Evolutionary conservation across 2,113 vertebrate species (phyloP), one percentile per base, ranked within the genome.

Genomic region (Epinephelus moara): DNA sequence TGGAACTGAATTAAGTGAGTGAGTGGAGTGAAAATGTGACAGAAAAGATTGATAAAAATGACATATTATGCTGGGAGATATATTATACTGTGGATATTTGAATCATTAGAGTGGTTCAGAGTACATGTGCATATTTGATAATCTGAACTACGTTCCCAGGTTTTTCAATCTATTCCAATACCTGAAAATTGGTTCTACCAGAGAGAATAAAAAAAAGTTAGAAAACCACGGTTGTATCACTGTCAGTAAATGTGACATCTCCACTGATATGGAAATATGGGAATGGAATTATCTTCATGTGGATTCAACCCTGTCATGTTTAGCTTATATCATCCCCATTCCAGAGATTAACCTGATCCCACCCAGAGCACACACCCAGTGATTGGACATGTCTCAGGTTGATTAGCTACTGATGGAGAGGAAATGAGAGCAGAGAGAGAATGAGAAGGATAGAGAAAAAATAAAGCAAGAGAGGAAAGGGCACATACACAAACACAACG

Each of bases 331-430:
- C 80, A 85, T 78, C 70, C 74, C 68, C 56, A 90, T 90, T 90
- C 64, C 80, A 87, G 84, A 92, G 85, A 92, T 93, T 93, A 93
- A 93, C 89, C 90, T 88, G 81, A 93, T 92, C 82, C 88, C 76
- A 85, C 66, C 75, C 61, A 60, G 88, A 88, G 81, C 88, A 87
- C 75, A 90, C 71, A 81, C 75, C 85, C 87, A 83, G 84, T 90
- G 86, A 92, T 89, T 92, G 90, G 86, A 92, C 87, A 89, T 82
- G 76, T 85, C 85, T 85, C 70, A 82, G 78, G 90, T 88, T 93
- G 80, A 92, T 92, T 91, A 89, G 85, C 69, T 84, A 78, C 90
- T 88, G 75, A 92, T 91, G 73, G 86, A 82, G 59, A 87, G 68
- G 68, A 85, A 90, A 90, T 88, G 83, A 83, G 52, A 72, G 49